Evolutionary conservation across 2,888 invertebrate species (phyloP).

Genomic region (Malthinus flaveolus): DNA sequence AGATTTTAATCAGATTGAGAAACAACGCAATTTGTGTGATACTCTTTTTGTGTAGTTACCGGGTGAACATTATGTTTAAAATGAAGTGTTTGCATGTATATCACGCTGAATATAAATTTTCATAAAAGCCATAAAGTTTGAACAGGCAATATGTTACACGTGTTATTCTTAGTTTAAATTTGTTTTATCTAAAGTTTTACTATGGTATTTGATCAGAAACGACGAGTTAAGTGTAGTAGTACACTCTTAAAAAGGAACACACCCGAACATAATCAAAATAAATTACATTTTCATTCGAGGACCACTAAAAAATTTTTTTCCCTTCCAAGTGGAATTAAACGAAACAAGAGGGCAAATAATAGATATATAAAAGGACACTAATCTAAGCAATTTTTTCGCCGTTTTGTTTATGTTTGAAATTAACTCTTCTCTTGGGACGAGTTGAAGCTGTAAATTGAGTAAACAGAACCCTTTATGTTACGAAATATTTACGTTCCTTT

Average conservation of each 20-base stretch:
- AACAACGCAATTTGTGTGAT: conserved; percentile 1
- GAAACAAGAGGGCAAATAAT: background rate
- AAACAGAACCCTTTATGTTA: conserved; percentile 17
- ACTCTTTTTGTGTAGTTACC: background rate
- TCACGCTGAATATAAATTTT: conserved; percentile 16
- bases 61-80: conserved; percentile 1
- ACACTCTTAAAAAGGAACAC: conserved; percentile 1
- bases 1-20: background rate
- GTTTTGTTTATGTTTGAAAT: conserved; percentile 20
- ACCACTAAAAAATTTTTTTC: too few relatives aligned
- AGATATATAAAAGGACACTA: conserved; percentile 1
- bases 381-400: conserved; percentile 15
- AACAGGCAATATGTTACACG: conserved; percentile 20
- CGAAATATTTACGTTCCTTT: conserved; percentile 17
- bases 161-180: conserved; percentile 18
- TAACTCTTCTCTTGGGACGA: conserved; percentile 13
- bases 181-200: conserved; percentile 11
- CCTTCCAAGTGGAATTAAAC: background rate
- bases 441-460: conserved; percentile 14
- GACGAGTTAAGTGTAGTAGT: conserved; percentile 5
- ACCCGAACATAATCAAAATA: background rate
- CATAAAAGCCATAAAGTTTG: conserved; percentile 20
- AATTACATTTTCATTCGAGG: background rate
- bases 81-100: conserved; percentile 16
- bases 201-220: conserved; percentile 12